phyloP scores from a whole-genome alignment of 92 coral and sea anemone genomes.

The Porites evermanni region DNA sequence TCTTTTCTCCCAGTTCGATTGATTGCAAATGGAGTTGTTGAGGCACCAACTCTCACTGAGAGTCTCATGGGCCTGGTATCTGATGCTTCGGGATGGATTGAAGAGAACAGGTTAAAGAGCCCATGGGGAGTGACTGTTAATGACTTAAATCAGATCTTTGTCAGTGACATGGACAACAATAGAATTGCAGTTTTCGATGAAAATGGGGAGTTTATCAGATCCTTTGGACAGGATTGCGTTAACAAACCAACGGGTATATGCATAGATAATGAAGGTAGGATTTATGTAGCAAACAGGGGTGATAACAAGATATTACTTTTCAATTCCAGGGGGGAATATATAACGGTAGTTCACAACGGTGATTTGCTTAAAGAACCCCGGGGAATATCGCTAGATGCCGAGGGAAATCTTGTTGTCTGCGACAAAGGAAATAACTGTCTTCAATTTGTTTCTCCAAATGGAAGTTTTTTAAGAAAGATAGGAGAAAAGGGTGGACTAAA shows the following conservation, averaged over 20 bases:
- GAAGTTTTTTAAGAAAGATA: not conserved
- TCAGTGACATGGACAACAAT: slow-evolving; percentile 1
- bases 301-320: not conserved
- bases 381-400: slow-evolving; percentile 2
- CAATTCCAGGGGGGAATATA: not conserved
- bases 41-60: not conserved
- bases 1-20: not conserved
- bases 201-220: not conserved
- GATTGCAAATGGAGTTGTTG: not conserved
- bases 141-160: slow-evolving; percentile 14
- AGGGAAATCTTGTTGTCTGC: slow-evolving; percentile 9
- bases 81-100: not conserved
- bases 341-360: slow-evolving; percentile 4
- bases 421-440: not conserved
- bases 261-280: slow-evolving; percentile 19
- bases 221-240: slow-evolving; percentile 35
- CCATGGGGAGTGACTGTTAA: slow-evolving; percentile 58
- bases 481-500: slow-evolving; percentile 34
- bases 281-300: slow-evolving; percentile 20
- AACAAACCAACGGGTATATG: not conserved
- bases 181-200: slow-evolving; percentile 12
- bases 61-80: not conserved
- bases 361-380: not conserved
- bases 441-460: not conserved
- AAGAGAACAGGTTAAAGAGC: slow-evolving; percentile 21